A percentile compares a stretch with the other conserved stretches of the same genome.
phyloP scores from a whole-genome alignment of 92 coral and sea anemone genomes.

The Heteractis magnifica region DNA sequence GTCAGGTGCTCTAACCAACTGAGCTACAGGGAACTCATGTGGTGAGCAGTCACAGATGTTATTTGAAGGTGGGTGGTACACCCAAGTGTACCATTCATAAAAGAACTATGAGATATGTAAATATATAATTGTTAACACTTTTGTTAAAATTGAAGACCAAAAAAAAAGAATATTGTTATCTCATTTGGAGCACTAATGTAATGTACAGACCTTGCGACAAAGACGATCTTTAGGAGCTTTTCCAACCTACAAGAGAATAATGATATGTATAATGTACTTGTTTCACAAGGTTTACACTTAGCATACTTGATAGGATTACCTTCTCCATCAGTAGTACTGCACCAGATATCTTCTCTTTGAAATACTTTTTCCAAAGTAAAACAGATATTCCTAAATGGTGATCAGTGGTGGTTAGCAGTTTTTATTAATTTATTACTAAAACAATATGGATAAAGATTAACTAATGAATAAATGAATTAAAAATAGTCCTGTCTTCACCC shows the following conservation, averaged over 20 bases:
- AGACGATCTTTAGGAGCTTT: conserved; percentile 99
- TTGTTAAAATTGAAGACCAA: too few species aligned
- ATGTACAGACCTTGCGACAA: conserved; percentile 76
- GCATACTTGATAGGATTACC: conserved; percentile 25
- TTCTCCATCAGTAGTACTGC: conserved; percentile 81
- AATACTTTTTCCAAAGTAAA: conserved; percentile 72
- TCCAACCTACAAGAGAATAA: conserved; percentile 74
- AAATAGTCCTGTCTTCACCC: not conserved
- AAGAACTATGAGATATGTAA: too few species aligned
- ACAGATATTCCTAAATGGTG: conserved; percentile 64
- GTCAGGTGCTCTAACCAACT: too few species aligned
- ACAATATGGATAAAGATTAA: not conserved
- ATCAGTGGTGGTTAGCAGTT: too few species aligned
- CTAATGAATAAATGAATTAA: too few species aligned
- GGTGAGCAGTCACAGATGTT: too few species aligned
- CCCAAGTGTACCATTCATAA: too few species aligned
- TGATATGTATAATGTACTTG: not conserved
- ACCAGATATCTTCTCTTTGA: conserved; percentile 80
- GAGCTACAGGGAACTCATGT: too few species aligned
- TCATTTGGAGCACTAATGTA: not conserved
- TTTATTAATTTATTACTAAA: not conserved
- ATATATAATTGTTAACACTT: too few species aligned
- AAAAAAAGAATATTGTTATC: too few species aligned
- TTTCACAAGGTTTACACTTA: not conserved
- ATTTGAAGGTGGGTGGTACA: too few species aligned